phyloP scores from a whole-genome alignment of 2,797 vertebrate genomes.

The Ibycter americanus region DNA sequence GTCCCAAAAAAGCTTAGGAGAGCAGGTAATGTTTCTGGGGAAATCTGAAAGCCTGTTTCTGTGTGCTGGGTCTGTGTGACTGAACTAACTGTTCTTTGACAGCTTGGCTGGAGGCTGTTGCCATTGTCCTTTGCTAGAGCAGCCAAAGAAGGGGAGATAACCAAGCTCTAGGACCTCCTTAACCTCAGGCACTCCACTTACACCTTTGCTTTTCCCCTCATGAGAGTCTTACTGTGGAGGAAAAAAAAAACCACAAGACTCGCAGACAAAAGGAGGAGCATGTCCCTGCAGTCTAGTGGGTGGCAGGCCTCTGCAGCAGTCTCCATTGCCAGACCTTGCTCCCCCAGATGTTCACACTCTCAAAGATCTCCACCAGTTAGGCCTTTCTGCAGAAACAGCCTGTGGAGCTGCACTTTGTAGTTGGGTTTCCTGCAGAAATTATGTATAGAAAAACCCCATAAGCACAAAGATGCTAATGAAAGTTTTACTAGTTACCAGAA shows the following conservation, averaged over 20 bases:
- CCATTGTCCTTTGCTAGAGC: neutral
- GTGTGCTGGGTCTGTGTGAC: neutral
- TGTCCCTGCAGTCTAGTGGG: neutral
- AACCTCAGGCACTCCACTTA: neutral
- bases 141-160: neutral
- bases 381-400: neutral
- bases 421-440: neutral
- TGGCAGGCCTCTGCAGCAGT: neutral
- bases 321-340: neutral
- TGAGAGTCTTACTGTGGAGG: neutral
- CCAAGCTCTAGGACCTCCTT: neutral
- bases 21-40: neutral
- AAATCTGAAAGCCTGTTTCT: neutral
- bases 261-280: neutral
- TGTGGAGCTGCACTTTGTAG: neutral
- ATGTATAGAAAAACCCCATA: neutral
- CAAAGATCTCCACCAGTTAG: neutral
- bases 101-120: neutral
- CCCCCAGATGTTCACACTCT: neutral
- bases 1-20: neutral
- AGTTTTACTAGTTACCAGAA: neutral
- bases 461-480: neutral
- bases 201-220: neutral
- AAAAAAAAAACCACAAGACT: neutral
- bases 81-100: neutral